Evolutionary conservation across 2,888 invertebrate species (phyloP).

Genomic region (Cotesia congregata): DNA sequence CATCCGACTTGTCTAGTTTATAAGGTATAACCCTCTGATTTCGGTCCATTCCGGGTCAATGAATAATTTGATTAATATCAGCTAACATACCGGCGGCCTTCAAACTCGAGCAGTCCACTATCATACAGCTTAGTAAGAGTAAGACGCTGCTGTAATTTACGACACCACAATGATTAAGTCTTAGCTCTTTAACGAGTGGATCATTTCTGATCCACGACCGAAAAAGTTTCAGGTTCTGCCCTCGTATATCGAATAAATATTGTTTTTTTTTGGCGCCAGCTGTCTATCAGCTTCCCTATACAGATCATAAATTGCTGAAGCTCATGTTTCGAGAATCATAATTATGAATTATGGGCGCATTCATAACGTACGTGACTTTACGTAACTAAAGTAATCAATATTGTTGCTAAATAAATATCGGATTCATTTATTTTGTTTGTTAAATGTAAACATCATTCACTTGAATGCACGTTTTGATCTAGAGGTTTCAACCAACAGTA

Average conservation of each 20-base stretch:
- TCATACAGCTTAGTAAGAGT: background rate
- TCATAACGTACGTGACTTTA: background rate
- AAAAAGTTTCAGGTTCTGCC: too few species aligned
- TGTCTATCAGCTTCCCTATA: background rate
- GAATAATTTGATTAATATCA: constrained; percentile 36
- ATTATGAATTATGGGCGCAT: background rate
- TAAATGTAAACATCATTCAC: background rate
- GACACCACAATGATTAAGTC: background rate
- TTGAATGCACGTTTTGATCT: background rate
- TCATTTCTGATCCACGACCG: background rate
- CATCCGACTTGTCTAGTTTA: constrained; percentile 20
- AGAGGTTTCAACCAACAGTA: background rate
- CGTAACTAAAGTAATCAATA: background rate
- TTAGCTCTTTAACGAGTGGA: background rate
- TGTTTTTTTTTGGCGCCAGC: background rate
- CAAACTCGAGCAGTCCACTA: constrained; percentile 8
- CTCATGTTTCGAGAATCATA: background rate
- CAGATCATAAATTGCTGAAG: background rate
- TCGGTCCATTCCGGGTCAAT: constrained; percentile 25
- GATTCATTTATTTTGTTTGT: background rate
- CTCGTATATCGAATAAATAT: too few species aligned
- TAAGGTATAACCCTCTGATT: constrained; percentile 15
- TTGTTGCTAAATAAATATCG: background rate
- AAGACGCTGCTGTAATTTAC: background rate
- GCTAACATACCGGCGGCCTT: background rate